phyloP scores from a whole-genome alignment of 2,797 vertebrate species.

The Pteropus rufus region DNA sequence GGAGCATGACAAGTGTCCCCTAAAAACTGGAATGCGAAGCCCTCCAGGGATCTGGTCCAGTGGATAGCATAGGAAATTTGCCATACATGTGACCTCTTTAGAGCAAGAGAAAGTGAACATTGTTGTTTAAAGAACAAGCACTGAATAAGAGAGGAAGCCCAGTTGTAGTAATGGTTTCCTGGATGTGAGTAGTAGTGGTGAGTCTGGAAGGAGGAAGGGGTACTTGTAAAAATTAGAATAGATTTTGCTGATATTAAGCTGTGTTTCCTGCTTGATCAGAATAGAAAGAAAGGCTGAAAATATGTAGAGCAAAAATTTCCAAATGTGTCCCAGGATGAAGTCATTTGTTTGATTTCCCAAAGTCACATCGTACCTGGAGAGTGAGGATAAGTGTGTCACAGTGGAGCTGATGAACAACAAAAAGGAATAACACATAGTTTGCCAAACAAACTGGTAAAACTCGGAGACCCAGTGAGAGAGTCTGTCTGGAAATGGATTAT shows the following conservation, averaged over 20 bases:
- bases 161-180: neutral
- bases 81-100: neutral
- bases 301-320: neutral
- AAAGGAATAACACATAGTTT: rapidly evolving
- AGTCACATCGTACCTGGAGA: neutral
- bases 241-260: neutral
- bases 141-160: neutral
- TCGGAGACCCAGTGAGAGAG: neutral
- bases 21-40: neutral
- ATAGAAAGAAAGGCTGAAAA: neutral
- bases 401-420: neutral
- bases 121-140: neutral
- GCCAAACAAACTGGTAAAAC: neutral
- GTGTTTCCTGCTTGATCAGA: neutral
- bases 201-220: neutral
- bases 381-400: neutral
- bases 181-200: neutral
- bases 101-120: neutral
- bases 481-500: too few species aligned
- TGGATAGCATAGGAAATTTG: neutral
- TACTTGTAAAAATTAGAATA: neutral
- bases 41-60: neutral
- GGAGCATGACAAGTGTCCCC: neutral
- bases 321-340: neutral
- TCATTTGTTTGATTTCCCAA: neutral